Evolutionary conservation across 2,888 invertebrate species (phyloP).

Genomic region (Idaea dimidiata): DNA sequence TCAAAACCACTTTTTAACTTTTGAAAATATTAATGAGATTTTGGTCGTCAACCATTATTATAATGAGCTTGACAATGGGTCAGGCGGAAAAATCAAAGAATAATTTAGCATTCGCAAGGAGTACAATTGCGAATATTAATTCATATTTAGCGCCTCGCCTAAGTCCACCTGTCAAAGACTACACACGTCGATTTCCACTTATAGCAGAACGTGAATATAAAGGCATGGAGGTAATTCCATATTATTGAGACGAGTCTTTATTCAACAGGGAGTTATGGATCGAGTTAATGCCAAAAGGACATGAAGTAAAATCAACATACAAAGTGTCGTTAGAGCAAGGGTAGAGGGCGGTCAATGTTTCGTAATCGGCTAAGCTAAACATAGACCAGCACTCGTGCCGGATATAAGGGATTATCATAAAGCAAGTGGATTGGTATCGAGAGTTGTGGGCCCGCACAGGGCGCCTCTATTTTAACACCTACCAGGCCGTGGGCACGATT

Average conservation of each 20-base stretch:
- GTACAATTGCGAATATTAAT: slow-evolving; percentile 1
- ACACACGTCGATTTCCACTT: neutral
- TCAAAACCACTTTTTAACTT: neutral
- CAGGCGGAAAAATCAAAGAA: neutral
- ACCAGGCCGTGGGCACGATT: slow-evolving; percentile 72
- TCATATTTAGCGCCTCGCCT: slow-evolving; percentile 14
- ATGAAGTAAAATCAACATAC: slow-evolving; percentile 8
- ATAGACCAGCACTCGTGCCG: slow-evolving; percentile 65
- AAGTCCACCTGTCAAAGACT: slow-evolving; percentile 23
- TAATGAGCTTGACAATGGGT: neutral
- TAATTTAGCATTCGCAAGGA: neutral
- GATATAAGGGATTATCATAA: slow-evolving; percentile 80
- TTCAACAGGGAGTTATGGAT: neutral
- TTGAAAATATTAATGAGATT: neutral
- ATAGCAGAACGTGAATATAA: neutral
- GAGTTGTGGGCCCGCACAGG: slow-evolving; percentile 68
- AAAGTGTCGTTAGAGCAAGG: slow-evolving; percentile 11
- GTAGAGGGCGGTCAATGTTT: slow-evolving; percentile 44
- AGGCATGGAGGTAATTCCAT: neutral
- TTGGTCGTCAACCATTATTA: slow-evolving; percentile 7
- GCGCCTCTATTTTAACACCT: slow-evolving; percentile 79
- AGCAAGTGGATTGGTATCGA: slow-evolving; percentile 72
- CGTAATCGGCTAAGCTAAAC: slow-evolving; percentile 56
- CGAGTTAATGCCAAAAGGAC: neutral
- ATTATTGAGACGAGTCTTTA: neutral